Base-by-base conservation (phyloP, 2,888 invertebrate genomes). In the Ormyrus nitidulus region DNA sequence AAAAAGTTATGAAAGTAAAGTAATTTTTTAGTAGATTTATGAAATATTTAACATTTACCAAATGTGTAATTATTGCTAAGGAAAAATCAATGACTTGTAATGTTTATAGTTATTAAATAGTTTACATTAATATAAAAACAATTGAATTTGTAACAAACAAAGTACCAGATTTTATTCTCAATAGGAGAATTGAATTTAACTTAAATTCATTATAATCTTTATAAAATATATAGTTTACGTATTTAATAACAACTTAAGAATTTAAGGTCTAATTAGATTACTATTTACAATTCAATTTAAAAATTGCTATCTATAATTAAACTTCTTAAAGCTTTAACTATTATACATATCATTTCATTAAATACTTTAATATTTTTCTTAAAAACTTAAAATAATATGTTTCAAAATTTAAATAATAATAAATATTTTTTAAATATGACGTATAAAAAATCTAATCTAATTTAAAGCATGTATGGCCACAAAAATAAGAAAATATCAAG, bases 41-140 rank as follows among this genome's bases (percentile, higher is more conserved):
- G 34, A 34, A 34, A 34, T 34, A 34, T 34, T 34, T 34, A 34
- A 34, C 4, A 46, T 6, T 59, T 72, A 64, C 51, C n/a, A 73
- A 65, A 69, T 46, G 61, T 46, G 11, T 62, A 68, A 46, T 6
- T 76, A 62, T 48, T 68, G 53, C 62, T 34, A 65, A 64, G 70
- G 48, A 8, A 56, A 54, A 58, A 46, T 72, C 72, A 77, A 72
- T 44, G 66, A 72, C 7, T 65, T 71, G 19, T 65, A 71, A 77
- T 51, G 46, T 11, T 13, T 46, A 68, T 66, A 46, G 48, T 51
- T 65, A 46, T 68, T 34, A 11, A 66, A 8, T 62, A 69, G 65
- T 56, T 56, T 73, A 62, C 46, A 68, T 64, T 44, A 56, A 66
- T 13, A 46, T 66, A 61, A n/a, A 61, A 53, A 54, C 7, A 61